Evolutionary conservation across 1,140 invertebrate genomes (phyloP).

Genomic region (Rhagoletis zephyria): DNA sequence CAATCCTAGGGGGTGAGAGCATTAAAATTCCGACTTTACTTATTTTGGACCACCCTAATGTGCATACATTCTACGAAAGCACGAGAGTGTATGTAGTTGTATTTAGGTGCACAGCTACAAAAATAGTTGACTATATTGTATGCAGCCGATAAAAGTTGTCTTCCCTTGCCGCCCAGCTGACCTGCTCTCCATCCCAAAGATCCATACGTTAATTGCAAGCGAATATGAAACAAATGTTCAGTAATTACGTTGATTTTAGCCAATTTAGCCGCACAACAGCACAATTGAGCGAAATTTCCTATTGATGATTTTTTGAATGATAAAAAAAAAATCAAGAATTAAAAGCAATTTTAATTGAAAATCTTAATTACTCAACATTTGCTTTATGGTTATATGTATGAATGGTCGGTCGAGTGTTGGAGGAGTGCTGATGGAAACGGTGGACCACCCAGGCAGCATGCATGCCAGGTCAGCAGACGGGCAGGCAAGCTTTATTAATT

Average conservation of each 20-base stretch:
- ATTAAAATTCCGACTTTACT: too few species aligned
- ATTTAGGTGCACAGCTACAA: too few species aligned
- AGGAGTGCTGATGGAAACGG: neutral
- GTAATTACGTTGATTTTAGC: conserved; percentile 45
- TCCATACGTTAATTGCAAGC: conserved; percentile 16
- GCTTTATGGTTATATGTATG: neutral
- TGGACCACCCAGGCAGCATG: neutral
- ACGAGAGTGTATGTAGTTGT: too few species aligned
- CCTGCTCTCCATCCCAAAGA: neutral
- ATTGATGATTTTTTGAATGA: neutral
- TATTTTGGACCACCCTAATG: too few species aligned
- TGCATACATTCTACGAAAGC: too few species aligned
- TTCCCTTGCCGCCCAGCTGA: neutral
- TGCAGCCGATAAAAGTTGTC: neutral
- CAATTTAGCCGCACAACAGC: conserved; percentile 16
- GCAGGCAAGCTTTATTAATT: neutral
- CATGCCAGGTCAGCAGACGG: neutral
- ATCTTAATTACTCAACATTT: conserved; percentile 17
- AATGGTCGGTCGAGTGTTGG: neutral
- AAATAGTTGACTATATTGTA: neutral
- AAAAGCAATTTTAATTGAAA: conserved; percentile 46
- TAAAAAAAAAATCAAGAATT: neutral
- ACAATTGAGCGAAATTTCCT: conserved; percentile 23
- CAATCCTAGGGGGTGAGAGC: too few species aligned
- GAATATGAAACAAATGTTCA: conserved; percentile 30